A percentile compares a stretch with the other conserved stretches of the same genome.
Evolutionary conservation across 2,888 invertebrate species (phyloP).

Genomic region (Myopa testacea): DNA sequence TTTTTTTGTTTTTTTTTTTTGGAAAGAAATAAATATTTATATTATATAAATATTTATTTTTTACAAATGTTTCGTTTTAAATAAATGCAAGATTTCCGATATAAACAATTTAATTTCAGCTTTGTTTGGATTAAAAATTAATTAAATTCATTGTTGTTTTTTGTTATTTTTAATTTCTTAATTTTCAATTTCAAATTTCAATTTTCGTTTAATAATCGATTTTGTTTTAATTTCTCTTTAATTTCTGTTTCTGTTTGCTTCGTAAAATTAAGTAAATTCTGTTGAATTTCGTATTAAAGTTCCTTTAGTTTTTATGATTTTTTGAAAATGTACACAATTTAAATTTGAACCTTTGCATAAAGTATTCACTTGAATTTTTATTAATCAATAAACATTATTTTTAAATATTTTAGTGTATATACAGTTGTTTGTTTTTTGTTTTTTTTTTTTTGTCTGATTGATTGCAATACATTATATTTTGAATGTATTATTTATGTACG

Average conservation of each 20-base stretch:
- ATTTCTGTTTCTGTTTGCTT: background rate
- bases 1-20: too few relatives aligned
- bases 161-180: background rate
- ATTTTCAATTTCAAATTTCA: background rate
- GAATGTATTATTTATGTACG: too few relatives aligned
- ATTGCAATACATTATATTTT: too few relatives aligned
- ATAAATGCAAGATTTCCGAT: constrained; percentile 24
- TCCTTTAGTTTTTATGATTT: too few relatives aligned
- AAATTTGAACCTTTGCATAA: too few relatives aligned
- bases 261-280: too few relatives aligned
- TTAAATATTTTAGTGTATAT: too few relatives aligned
- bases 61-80: background rate
- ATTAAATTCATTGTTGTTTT: background rate
- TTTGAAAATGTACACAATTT: too few relatives aligned
- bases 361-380: too few relatives aligned
- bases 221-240: background rate
- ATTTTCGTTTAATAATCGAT: background rate
- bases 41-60: background rate
- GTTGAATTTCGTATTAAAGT: too few relatives aligned
- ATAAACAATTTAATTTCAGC: constrained; percentile 20
- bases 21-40: background rate
- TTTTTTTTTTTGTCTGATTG: background rate
- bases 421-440: background rate
- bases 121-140: background rate
- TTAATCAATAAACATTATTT: too few relatives aligned